Percentiles rank a stretch among this genome's conserved stretches.
These are phyloP conservation scores for Mimumesa dahlbomi DNA, from an alignment of 2,888 invertebrate genomes.

Conservation along the genomic window DNA sequence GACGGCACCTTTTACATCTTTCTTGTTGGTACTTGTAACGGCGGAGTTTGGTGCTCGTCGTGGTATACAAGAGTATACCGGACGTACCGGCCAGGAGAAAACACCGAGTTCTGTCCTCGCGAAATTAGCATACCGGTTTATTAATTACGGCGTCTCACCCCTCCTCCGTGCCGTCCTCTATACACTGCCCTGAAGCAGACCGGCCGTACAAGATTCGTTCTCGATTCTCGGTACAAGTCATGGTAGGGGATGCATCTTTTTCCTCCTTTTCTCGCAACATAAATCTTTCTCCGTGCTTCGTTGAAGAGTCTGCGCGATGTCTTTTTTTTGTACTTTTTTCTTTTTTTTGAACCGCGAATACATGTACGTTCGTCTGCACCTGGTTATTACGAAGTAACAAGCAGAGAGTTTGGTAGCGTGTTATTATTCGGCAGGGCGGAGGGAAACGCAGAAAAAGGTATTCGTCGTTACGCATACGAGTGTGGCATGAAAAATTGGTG, in stretches of 20 bases:
- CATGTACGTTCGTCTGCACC: slow-evolving; percentile 43
- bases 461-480: too few relatives aligned
- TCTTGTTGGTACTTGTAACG: slow-evolving; percentile 33
- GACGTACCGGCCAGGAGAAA: slow-evolving; percentile 47
- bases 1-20: slow-evolving; percentile 43
- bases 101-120: slow-evolving; percentile 63
- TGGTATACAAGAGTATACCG: slow-evolving; percentile 36
- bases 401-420: slow-evolving; percentile 42
- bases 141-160: slow-evolving; percentile 68
- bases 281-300: slow-evolving; percentile 61
- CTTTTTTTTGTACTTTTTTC: slow-evolving; percentile 7
- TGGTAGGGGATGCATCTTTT: slow-evolving; percentile 34
- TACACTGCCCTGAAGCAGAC: slow-evolving; percentile 22
- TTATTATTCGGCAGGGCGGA: slow-evolving; percentile 51
- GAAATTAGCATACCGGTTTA: slow-evolving; percentile 75
- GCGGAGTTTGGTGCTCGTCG: slow-evolving; percentile 24
- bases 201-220: slow-evolving; percentile 55
- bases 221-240: slow-evolving; percentile 49
- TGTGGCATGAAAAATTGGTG: not conserved
- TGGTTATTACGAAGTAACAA: slow-evolving; percentile 51
- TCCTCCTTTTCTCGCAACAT: slow-evolving; percentile 50
- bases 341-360: slow-evolving; percentile 20
- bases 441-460: not conserved
- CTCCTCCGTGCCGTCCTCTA: slow-evolving; percentile 13
- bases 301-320: slow-evolving; percentile 41